Conservation (phyloP, 2,888 invertebrate species). For the Caenorhabditis zanzibari region DNA sequence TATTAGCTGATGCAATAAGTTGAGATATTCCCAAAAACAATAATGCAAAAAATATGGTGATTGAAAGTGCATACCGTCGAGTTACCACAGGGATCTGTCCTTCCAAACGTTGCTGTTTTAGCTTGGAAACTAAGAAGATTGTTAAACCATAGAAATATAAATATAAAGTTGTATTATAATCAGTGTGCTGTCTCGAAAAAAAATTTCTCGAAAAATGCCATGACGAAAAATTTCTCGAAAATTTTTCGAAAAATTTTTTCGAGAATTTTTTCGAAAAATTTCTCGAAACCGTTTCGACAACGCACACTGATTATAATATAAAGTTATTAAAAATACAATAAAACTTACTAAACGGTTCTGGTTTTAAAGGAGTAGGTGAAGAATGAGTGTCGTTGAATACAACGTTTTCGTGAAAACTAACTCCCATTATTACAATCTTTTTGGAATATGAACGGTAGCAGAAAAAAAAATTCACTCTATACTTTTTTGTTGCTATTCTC, state of each 20-base stretch:
- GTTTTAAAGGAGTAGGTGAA: neutral
- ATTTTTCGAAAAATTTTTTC: too few species aligned
- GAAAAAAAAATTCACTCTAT: slow-evolving; percentile 7
- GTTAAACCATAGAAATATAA: too few species aligned
- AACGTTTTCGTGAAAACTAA: slow-evolving; percentile 46
- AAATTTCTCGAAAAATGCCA: too few species aligned
- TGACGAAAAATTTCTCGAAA: too few species aligned
- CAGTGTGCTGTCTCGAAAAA: too few species aligned
- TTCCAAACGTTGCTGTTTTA: slow-evolving; percentile 48
- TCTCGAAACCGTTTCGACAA: too few species aligned
- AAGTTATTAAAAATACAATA: too few species aligned
- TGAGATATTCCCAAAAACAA: slow-evolving; percentile 54
- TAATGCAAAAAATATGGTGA: slow-evolving; percentile 54
- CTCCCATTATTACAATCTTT: slow-evolving; percentile 31
- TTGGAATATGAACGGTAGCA: neutral
- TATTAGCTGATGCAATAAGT: slow-evolving; percentile 39
- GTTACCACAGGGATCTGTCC: slow-evolving; percentile 35
- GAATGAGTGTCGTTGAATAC: slow-evolving; percentile 22
- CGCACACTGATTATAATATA: too few species aligned
- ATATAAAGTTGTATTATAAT: too few species aligned
- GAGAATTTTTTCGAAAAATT: too few species aligned
- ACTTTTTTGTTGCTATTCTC: slow-evolving; percentile 4
- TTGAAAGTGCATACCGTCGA: slow-evolving; percentile 34
- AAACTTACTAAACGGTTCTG: slow-evolving; percentile 28
- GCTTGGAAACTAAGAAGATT: slow-evolving; percentile 40